Conservation (phyloP, 2,113 vertebrate species). For the Todiramphus saurophagus region DNA sequence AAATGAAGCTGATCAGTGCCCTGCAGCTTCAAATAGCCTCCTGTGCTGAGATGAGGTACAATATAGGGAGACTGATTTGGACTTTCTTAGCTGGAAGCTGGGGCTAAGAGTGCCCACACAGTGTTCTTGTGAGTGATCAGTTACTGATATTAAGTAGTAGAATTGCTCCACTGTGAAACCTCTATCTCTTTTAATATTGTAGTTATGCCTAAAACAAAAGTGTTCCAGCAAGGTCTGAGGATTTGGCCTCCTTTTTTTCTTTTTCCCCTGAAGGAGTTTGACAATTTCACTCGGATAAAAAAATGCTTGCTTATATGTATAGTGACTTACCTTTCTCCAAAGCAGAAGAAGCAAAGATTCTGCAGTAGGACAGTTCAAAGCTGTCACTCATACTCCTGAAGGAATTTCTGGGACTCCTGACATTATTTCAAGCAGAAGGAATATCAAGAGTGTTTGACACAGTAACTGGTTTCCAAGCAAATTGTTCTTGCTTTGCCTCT, state of each 20-base stretch:
- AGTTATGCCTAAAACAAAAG: fast-evolving
- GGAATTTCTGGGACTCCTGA: not conserved
- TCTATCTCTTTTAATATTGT: not conserved
- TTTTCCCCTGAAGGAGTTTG: not conserved
- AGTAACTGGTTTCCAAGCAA: not conserved
- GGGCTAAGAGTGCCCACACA: not conserved
- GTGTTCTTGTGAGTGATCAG: not conserved
- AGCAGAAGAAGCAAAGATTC: not conserved
- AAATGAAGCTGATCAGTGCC: not conserved
- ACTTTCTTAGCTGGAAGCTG: not conserved
- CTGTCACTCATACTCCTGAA: not conserved
- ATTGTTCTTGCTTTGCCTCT: not conserved
- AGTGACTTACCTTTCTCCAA: not conserved
- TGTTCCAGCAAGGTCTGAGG: not conserved
- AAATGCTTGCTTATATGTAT: not conserved
- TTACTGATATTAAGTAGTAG: not conserved
- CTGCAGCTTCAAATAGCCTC: not conserved
- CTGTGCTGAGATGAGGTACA: not conserved
- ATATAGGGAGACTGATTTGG: not conserved
- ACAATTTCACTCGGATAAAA: not conserved
- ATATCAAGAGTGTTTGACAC: not conserved
- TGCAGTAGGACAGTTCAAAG: not conserved
- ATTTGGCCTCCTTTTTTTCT: fast-evolving
- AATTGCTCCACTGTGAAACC: not conserved
- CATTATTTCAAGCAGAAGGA: not conserved